These are phyloP conservation scores for Albula glossodonta DNA, from an alignment of 2,113 vertebrate genomes.

Conservation along the genomic window DNA sequence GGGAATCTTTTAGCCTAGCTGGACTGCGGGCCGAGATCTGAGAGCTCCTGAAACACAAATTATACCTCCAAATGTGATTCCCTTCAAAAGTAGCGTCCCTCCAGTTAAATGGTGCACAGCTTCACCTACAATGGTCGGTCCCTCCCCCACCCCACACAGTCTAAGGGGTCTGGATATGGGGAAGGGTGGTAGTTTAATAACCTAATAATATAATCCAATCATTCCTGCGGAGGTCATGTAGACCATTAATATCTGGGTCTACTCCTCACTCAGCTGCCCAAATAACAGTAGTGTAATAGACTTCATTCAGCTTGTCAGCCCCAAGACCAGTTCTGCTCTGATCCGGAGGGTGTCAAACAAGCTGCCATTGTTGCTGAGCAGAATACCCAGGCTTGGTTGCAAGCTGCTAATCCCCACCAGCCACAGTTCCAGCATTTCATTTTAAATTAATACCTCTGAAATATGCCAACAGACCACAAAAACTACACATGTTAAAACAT, in stretches of 20 bases:
- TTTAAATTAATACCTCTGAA: slow-evolving; percentile 18
- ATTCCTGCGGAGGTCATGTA: not conserved
- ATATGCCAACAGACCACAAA: not conserved
- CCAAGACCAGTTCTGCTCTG: slow-evolving; percentile 22
- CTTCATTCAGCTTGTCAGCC: too few species aligned
- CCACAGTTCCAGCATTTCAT: slow-evolving; percentile 20
- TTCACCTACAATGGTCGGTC: too few species aligned
- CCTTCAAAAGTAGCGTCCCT: too few species aligned
- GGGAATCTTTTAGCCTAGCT: slow-evolving; percentile 14
- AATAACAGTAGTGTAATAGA: too few species aligned
- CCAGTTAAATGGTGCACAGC: too few species aligned
- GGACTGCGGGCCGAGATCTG: not conserved
- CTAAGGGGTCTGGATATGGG: not conserved
- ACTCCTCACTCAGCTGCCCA: too few species aligned
- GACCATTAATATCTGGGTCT: too few species aligned
- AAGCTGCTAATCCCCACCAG: slow-evolving; percentile 28
- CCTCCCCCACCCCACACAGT: not conserved
- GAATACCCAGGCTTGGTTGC: slow-evolving; percentile 24
- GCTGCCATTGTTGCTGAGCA: slow-evolving; percentile 31
- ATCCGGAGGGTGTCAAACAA: slow-evolving; percentile 34
- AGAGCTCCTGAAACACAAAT: too few species aligned
- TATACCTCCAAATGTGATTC: too few species aligned
- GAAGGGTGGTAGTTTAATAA: not conserved
- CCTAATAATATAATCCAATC: not conserved
- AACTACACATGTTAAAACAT: not conserved